phyloP scores from a whole-genome alignment of 2,797 vertebrate genomes.

The Pseudochirops cupreus region DNA sequence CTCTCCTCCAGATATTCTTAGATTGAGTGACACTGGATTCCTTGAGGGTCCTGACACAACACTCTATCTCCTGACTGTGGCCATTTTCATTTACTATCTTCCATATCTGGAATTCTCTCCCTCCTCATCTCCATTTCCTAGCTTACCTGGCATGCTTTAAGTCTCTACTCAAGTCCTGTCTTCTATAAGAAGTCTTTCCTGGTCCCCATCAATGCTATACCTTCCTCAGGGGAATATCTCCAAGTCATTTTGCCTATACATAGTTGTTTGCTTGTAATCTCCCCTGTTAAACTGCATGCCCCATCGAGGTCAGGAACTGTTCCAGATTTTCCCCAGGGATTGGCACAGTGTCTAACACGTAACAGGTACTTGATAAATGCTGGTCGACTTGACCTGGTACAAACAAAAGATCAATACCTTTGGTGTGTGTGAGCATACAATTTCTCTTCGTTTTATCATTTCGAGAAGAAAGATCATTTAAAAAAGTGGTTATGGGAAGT shows the following conservation, averaged over 20 bases:
- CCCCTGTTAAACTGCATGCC: neutral
- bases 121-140: neutral
- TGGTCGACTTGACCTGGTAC: neutral
- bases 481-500: conserved; percentile 30
- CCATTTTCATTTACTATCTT: neutral
- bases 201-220: neutral
- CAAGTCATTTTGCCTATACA: neutral
- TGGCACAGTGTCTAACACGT: neutral
- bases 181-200: neutral
- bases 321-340: neutral
- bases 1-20: neutral
- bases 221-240: neutral
- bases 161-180: too few relatives aligned
- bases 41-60: neutral
- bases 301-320: neutral
- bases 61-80: neutral
- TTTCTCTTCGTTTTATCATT: conserved; percentile 53
- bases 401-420: conserved; percentile 45
- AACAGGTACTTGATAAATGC: too few relatives aligned
- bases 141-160: neutral
- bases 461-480: conserved; percentile 38
- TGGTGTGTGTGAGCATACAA: conserved; percentile 35
- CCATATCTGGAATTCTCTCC: neutral
- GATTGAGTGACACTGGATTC: neutral
- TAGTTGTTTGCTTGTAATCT: neutral